Evolutionary conservation across 1,140 invertebrate species (phyloP), one percentile per base, ranked within the genome.

Genomic region (Maniola jurtina): DNA sequence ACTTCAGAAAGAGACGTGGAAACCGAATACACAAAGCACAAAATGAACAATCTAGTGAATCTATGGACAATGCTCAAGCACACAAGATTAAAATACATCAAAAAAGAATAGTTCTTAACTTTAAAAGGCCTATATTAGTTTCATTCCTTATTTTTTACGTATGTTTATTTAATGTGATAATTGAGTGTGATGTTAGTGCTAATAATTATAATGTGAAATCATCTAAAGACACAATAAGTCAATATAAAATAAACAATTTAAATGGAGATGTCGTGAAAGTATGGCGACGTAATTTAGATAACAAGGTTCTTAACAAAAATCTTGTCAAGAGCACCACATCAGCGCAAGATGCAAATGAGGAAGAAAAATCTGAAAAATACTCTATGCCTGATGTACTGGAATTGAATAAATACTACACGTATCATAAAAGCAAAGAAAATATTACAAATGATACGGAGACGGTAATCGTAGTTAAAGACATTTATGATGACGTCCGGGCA

Each of bases 401-500:
- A 48, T 63, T 79, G 13, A 70, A 72, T 54, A 86, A 86, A 76
- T 81, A 80, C 61, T 79, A 83, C 42, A 72, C 70, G 63, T 82
- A 77, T 66, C 77, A 79, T 64, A 83, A 78, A 58, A 80, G 77
- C 40, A 81, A 80, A 68, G 74, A 82, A 58, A 68, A 77, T 40
- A 64, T 55, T 6, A 84, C 72, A 7, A 64, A 64, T 40, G 64
- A 66, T 25, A 67, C 57, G 33, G 61, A 69, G 47, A 61, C 25
- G 35, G 36, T 61, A 13, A 14, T 57, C 35, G 42, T 64, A 33
- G 66, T 72, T 80, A 33, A 83, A 86, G 88, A 92, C 25, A 67
- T 87, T 15, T 93, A 92, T 61, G 90, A 92, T 10, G 91, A 92
- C 56, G 86, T 92, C 58, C 90, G 92, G 55, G 78, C 93, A 6